Conservation (phyloP, 1,140 invertebrate species). For the Zophobas morio region DNA sequence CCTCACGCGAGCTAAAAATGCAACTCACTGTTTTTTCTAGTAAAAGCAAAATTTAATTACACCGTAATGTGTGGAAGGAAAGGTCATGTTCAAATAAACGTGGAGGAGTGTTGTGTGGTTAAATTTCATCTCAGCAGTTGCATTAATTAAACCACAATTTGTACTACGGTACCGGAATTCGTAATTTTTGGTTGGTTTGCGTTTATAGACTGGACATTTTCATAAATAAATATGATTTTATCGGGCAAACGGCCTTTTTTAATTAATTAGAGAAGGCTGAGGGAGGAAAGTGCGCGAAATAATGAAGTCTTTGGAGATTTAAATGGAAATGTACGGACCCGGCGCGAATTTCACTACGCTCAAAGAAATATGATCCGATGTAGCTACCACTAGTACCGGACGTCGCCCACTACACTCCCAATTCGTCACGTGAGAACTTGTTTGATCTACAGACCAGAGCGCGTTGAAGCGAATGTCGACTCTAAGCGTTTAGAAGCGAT, state of each 20-base stretch:
- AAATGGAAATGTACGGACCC: no score
- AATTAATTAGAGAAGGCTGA: neutral
- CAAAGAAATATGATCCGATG: no score
- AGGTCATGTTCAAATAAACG: conserved; percentile 31
- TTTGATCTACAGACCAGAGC: no score
- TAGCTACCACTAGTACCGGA: neutral
- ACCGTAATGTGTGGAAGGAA: conserved; percentile 24
- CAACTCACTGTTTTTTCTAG: conserved; percentile 24
- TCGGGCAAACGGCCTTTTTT: neutral
- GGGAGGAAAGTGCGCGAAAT: neutral
- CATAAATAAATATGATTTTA: conserved; percentile 28
- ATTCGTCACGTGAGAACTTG: no score
- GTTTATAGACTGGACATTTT: conserved; percentile 9
- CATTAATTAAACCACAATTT: conserved; percentile 40
- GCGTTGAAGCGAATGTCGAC: no score
- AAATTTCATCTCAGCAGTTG: conserved; percentile 39
- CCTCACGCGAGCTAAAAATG: conserved; percentile 26
- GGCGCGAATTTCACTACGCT: no score
- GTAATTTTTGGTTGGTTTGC: conserved; percentile 17
- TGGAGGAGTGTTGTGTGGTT: conserved; percentile 28
- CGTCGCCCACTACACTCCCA: no score
- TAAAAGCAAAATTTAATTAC: conserved; percentile 32
- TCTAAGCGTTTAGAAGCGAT: no score
- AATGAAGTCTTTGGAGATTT: neutral
- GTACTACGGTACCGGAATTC: conserved; percentile 27